Percentiles rank a stretch among this genome's conserved stretches.
Evolutionary conservation across 2,113 vertebrate species (phyloP).

Genomic region (Hydropotes inermis): DNA sequence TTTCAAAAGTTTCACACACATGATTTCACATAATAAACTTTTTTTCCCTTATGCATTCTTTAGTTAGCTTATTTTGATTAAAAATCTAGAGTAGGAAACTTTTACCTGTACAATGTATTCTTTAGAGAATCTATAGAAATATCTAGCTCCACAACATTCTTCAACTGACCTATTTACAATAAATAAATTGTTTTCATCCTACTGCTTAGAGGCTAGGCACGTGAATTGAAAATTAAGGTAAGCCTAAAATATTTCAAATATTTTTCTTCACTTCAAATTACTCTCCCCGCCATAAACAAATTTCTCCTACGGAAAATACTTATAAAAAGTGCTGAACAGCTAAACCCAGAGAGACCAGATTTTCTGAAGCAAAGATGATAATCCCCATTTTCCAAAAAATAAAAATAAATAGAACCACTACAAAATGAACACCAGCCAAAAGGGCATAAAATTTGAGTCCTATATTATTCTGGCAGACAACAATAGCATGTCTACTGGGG

Average conservation of each 20-base stretch:
- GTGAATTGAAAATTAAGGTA: not conserved
- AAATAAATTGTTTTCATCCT: not conserved
- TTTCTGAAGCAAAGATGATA: not conserved
- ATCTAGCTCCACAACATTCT: not conserved
- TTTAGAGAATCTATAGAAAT: not conserved
- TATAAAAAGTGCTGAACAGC: not conserved
- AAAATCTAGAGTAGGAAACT: not conserved
- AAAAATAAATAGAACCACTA: not conserved
- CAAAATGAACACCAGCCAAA: not conserved
- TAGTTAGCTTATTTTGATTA: not conserved
- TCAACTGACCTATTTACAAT: not conserved
- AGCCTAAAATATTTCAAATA: slow-evolving; percentile 28
- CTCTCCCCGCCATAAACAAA: not conserved
- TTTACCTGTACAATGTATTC: not conserved
- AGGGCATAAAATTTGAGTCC: not conserved
- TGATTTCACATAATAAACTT: not conserved
- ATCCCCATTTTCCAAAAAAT: not conserved
- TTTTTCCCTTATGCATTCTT: not conserved
- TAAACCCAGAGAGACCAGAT: not conserved
- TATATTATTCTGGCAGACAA: not conserved
- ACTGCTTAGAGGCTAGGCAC: not conserved
- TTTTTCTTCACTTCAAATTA: not conserved
- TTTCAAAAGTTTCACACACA: not conserved
- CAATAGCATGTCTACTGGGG: not conserved
- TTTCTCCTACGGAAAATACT: not conserved